Evolutionary conservation across 1,140 invertebrate species (phyloP), one percentile per base, ranked within the genome.

Genomic region (Megathymus violae): DNA sequence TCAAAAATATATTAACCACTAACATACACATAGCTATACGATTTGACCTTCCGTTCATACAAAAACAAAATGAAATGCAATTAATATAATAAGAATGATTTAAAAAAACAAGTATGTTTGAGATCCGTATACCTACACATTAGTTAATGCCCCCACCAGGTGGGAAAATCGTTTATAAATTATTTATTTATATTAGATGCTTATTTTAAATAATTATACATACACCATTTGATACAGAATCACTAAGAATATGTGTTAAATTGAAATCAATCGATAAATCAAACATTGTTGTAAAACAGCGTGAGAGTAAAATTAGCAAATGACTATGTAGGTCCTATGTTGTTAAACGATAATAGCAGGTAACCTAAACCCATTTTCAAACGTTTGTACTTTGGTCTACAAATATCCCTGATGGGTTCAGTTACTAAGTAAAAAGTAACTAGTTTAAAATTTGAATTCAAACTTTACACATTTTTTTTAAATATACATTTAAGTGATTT

Each of bases 51-150:
- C 16, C 47, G 40, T 52, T 64, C 61, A 34, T 64, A 64, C 40
- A 27, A 60, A 64, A 65, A 51, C 59, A 40, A 65, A 41, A 47
- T 19, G 59, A 62, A 68, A 60, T 54, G 62, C 40, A 44, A 67
- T 64, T 48, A 65, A 62, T 61, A 64, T 56, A 66, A 71, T 64
- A 62, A 19, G 52, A 54, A 58, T 65, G 59, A 67, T 60, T 67
- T 52, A 66, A 58, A 67, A 71, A 50, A 64, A 51, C 52, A 65
- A 54, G 63, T 44, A 62, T 75, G 27, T 50, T 50, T 50, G 74
- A 76, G 74, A 76, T 76, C 73, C 60, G 64, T 72, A 70, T 40
- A 54, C 60, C 71, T 76, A 71, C 27, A 62, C 38, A 54, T 61
- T 47, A 71, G 66, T 63, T 51, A 60, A 67, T 50, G 47, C 47